Base-by-base conservation (phyloP, 2,113 vertebrate species). In the Sminthopsis crassicaudata region DNA sequence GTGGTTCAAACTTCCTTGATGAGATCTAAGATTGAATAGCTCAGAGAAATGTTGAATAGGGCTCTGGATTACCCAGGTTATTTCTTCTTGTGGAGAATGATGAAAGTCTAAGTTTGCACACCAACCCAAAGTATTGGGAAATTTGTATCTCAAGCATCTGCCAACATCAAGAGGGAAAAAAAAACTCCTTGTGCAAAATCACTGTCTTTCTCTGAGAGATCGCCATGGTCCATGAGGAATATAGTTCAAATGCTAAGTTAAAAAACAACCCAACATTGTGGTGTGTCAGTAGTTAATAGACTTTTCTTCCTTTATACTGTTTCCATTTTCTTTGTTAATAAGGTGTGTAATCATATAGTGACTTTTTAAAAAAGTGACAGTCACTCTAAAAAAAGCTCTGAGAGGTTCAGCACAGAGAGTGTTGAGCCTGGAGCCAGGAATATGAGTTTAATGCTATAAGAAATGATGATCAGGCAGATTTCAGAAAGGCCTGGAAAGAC, bases 121-220 rank as follows among this genome's bases (percentile, higher is more conserved):
- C 36, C 14, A n/a, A 16, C 30, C 30, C 30, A n/a, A 67, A 12
- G 36, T 19, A 76, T 76, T 22, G 36, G 36, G 67, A 1, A 76
- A 42, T 76, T 76, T 42, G 36, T 22, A 6, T 76, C 14, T 22
- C 6, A 42, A 42, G 60, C 24, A 25, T 94, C 67, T 88, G 90
- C 52, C 53, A 92, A 54, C 23, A 3, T 26, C 22, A 19, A 19
- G 24, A 50, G 53, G 53, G 50, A 51, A 46, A 46, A 12, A 25
- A 25, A 67, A 42, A 42, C 67, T 42, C 23, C 23, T 1, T 48
- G 0, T 90, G 51, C n/a, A 42, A 11, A 52, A 10, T 52, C 36
- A 30, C 60, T 93, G 2, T 51, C 67, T 94, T 67, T 91, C 76
- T 93, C 91, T 89, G 50, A n/a, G 54, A 76, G 67, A n/a, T 76